Conservation (phyloP, 92 coral and sea anemone genomes). For the Umimayanthus chanpuru region DNA sequence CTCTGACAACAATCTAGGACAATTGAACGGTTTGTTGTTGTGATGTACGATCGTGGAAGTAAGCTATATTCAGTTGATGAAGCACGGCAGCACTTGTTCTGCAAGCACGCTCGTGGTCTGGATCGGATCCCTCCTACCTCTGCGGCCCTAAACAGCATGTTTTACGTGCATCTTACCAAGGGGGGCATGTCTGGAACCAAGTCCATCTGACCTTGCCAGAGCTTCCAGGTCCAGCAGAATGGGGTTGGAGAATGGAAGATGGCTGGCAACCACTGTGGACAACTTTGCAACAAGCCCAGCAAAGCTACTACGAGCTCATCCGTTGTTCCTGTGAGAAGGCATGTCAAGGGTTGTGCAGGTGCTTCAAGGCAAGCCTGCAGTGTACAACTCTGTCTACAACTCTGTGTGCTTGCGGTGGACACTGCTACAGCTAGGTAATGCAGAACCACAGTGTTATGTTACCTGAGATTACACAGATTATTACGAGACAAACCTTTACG, state of each 20-base stretch:
- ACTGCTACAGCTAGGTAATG: conserved; percentile 54
- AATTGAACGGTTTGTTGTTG: conserved; percentile 50
- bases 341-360: conserved; percentile 57
- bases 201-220: conserved; percentile 25
- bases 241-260: conserved; percentile 60
- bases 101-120: conserved; percentile 47
- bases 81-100: conserved; percentile 30
- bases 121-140: conserved; percentile 62
- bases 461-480: conserved; percentile 21
- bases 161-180: conserved; percentile 54
- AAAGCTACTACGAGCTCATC: conserved; percentile 60
- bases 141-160: conserved; percentile 59
- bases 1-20: conserved; percentile 32
- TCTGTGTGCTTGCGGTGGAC: conserved; percentile 48
- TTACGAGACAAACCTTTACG: conserved; percentile 21
- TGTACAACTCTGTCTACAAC: too few relatives aligned
- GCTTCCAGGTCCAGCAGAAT: conserved; percentile 57
- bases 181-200: conserved; percentile 60
- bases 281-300: conserved; percentile 56
- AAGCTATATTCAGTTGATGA: conserved; percentile 39
- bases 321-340: conserved; percentile 66
- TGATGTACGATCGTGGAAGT: conserved; percentile 62
- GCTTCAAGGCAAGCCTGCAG: conserved; percentile 49
- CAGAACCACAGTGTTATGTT: conserved; percentile 14
- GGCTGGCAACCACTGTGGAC: conserved; percentile 44